A percentile compares a stretch with the other conserved stretches of the same genome.
phyloP scores from a whole-genome alignment of 2,888 invertebrate genomes.

The Autographa pulchrina region DNA sequence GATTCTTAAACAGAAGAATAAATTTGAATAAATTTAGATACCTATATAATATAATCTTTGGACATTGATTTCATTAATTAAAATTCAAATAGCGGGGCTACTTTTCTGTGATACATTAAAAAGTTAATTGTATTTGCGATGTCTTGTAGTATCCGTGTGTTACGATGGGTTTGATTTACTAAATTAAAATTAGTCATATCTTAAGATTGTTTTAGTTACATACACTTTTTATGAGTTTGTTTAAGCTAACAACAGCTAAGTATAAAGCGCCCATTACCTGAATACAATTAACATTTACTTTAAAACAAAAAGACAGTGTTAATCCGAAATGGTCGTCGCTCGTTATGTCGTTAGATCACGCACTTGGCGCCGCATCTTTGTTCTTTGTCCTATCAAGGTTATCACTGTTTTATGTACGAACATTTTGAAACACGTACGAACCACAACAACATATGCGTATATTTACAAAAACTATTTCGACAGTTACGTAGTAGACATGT shows the following conservation, averaged over 20 bases:
- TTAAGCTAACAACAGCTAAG: background rate
- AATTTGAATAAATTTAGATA: background rate
- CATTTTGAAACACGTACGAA: constrained; percentile 26
- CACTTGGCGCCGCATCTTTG: constrained; percentile 71
- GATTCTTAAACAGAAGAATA: background rate
- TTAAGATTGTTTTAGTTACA: background rate
- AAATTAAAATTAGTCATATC: background rate
- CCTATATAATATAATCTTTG: background rate
- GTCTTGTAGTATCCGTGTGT: background rate
- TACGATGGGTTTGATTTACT: background rate
- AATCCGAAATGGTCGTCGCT: constrained; percentile 41
- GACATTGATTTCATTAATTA: background rate
- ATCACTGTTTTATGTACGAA: constrained; percentile 48
- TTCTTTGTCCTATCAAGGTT: constrained; percentile 74
- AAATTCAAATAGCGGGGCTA: background rate
- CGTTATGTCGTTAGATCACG: constrained; percentile 59
- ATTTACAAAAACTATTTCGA: constrained; percentile 21
- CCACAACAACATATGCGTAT: constrained; percentile 8
- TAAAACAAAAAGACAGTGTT: constrained; percentile 38
- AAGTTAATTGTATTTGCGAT: background rate
- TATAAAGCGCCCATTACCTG: background rate
- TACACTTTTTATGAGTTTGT: background rate
- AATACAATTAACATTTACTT: background rate
- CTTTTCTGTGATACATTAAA: background rate
- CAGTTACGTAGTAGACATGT: constrained; percentile 13